Evolutionary conservation across 35 echinoderm and acorn worm genomes (phyloP).

Genomic region (Holothuria glaberrima): DNA sequence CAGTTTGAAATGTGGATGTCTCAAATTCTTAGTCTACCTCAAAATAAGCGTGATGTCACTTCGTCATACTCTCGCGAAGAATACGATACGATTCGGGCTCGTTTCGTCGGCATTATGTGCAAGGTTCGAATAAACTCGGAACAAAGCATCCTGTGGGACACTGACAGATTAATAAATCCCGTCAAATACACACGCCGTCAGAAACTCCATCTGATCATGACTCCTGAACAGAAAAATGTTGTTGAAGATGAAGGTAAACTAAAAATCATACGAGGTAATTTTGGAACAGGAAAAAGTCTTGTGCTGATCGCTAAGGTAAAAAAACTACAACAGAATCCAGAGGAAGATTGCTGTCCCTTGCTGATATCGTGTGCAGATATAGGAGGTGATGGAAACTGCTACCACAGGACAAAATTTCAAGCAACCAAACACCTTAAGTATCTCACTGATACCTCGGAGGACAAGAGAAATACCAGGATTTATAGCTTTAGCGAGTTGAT

Average conservation of each 20-base stretch:
- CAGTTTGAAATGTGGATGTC: neutral
- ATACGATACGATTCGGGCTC: neutral
- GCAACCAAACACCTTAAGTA: neutral
- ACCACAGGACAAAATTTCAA: constrained; percentile 22
- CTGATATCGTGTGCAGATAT: constrained; percentile 3
- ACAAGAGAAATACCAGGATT: neutral
- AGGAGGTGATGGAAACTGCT: neutral
- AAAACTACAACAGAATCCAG: neutral
- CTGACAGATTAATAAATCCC: neutral
- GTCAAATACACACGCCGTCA: neutral
- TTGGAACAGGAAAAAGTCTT: constrained; percentile 35
- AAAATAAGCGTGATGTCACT: too few species aligned
- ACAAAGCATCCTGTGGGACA: neutral
- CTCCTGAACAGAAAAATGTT: neutral
- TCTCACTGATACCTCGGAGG: neutral
- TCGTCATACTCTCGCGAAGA: neutral
- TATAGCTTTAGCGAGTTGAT: neutral
- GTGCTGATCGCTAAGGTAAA: neutral
- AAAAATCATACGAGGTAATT: neutral
- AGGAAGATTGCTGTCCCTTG: neutral
- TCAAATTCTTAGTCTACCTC: neutral
- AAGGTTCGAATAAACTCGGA: neutral
- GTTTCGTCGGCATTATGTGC: neutral
- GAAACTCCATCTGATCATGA: neutral
- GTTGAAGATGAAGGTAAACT: constrained; percentile 5